Percentiles rank a stretch among this genome's conserved stretches.
These are phyloP conservation scores for Diplosoma virens DNA, from an alignment of 23 tunicate genomes.

Conservation along the genomic window DNA sequence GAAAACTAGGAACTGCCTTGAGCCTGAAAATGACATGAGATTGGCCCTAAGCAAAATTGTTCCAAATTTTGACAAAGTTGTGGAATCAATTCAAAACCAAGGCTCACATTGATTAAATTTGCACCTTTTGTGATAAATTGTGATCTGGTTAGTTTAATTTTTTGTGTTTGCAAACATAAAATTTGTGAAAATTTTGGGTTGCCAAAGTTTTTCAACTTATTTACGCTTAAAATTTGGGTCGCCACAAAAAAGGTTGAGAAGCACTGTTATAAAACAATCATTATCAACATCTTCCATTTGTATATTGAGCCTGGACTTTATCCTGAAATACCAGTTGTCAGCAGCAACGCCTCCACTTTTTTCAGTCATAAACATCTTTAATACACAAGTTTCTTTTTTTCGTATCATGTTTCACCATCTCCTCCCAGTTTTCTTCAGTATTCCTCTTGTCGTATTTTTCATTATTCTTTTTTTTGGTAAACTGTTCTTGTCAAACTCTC, in stretches of 20 bases:
- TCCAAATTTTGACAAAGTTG: not conserved
- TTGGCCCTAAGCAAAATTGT: not conserved
- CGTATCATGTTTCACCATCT: too few relatives aligned
- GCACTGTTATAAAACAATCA: too few relatives aligned
- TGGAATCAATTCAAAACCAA: not conserved
- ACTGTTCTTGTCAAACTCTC: too few relatives aligned
- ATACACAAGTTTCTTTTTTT: too few relatives aligned
- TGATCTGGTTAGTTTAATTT: not conserved
- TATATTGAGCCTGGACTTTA: too few relatives aligned
- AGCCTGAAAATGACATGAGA: not conserved
- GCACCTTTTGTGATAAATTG: not conserved
- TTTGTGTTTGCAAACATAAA: not conserved
- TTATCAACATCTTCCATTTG: too few relatives aligned
- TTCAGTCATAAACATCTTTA: too few relatives aligned
- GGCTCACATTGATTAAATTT: not conserved
- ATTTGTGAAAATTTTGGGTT: not conserved
- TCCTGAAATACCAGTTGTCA: too few relatives aligned
- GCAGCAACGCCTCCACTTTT: too few relatives aligned
- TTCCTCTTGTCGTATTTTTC: too few relatives aligned
- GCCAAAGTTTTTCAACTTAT: not conserved
- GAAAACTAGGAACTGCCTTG: not conserved
- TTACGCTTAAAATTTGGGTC: not conserved
- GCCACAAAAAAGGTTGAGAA: constrained; percentile 3
- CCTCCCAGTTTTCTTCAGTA: too few relatives aligned
- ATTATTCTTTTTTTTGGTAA: too few relatives aligned